Evolutionary conservation across 2,113 vertebrate species (phyloP).

Genomic region (Gallinago jamesoni): DNA sequence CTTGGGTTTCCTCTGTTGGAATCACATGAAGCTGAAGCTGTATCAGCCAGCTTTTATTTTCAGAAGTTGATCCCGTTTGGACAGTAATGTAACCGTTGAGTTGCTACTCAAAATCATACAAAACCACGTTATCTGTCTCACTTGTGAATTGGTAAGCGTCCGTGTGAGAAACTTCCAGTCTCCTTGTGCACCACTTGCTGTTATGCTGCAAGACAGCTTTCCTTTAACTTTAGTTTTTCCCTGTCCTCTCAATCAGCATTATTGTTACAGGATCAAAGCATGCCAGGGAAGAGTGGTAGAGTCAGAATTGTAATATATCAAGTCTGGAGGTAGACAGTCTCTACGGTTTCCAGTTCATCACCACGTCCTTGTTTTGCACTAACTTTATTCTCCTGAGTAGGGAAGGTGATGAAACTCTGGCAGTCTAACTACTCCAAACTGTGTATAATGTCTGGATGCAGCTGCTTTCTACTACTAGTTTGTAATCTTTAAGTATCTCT

Average conservation of each 20-base stretch:
- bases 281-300: background rate
- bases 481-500: background rate
- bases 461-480: background rate
- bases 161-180: background rate
- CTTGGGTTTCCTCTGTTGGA: background rate
- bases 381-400: background rate
- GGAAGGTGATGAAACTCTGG: background rate
- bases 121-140: background rate
- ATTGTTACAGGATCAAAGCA: background rate
- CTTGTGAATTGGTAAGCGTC: background rate
- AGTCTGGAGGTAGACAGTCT: background rate
- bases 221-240: background rate
- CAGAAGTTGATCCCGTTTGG: background rate
- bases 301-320: background rate
- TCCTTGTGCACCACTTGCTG: background rate
- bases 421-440: background rate
- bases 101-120: background rate
- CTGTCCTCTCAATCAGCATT: background rate
- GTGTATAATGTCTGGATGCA: background rate
- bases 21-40: background rate
- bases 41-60: background rate
- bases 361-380: background rate
- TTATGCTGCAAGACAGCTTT: background rate
- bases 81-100: background rate
- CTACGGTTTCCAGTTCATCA: background rate